Base-by-base conservation (phyloP, 2,113 vertebrate species). In the Megaceryle torquata region DNA sequence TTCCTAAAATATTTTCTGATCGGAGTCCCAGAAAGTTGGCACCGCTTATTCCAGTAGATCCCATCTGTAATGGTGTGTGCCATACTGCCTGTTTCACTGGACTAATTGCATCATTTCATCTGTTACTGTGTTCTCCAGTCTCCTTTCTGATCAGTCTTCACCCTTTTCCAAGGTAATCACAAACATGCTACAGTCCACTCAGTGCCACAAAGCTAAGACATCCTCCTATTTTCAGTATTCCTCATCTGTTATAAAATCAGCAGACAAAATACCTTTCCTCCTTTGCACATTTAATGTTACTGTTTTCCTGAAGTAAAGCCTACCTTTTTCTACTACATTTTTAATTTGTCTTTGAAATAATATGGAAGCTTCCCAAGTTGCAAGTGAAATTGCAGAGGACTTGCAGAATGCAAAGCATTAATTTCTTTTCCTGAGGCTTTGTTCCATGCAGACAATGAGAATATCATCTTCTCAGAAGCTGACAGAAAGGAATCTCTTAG, bases 361-460 rank as follows among this genome's bases (percentile, higher is more conserved):
- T 15, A 53, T 1, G 6, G 63, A 67, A 75, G 22, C 17, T 79
- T 74, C 51, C 22, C 15, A 86, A 86, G 82, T n/a, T 50, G 9
- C 33, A 41, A 91, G 39, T 76, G 41, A 44, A 95, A 86, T 64
- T 48, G 37, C 35, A 88, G 54, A 80, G 44, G 21, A 12, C 21
- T 91, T 64, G 5, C 35, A 19, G 10, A 9, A 65, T 65, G 25
- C 4, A 46, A 79, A 80, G n/a, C 13, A 31, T 69, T 48, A 15
- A 24, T 79, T 82, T 77, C 25, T 86, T 91, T 82, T 87, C 48
- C 61, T 60, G 24, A n/a, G 22, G n/a, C 22, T 90, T 88, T 70
- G 19, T 54, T 48, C 21, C 28, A 46, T 57, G 17, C 11, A 22
- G 41, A 37, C 59, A 50, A 6, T 15, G 8, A 93, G 33, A 72